Evolutionary conservation across 2,888 invertebrate species (phyloP).

Genomic region (Aleiodes alternator): DNA sequence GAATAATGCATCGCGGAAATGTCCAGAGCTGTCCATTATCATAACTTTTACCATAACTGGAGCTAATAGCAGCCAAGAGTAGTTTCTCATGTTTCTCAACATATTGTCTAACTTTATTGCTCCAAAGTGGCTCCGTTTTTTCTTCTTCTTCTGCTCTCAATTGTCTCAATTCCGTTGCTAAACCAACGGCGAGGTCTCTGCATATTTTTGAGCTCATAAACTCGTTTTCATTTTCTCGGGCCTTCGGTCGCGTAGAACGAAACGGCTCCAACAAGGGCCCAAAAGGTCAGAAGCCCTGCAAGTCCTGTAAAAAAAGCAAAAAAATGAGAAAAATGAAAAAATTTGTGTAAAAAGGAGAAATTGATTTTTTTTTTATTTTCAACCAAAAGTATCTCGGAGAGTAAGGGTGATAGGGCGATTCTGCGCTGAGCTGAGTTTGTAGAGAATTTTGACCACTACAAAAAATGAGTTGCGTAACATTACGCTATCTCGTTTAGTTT

Average conservation of each 20-base stretch:
- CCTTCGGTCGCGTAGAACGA: constrained; percentile 82
- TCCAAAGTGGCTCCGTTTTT: constrained; percentile 79
- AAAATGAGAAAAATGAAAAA: neutral
- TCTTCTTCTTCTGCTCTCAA: constrained; percentile 75
- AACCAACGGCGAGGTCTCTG: constrained; percentile 81
- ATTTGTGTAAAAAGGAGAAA: no score
- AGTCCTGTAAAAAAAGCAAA: constrained; percentile 74
- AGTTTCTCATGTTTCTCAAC: constrained; percentile 78
- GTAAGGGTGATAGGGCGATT: no score
- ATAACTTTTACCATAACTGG: constrained; percentile 78
- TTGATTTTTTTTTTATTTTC: no score
- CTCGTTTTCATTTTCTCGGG: constrained; percentile 79
- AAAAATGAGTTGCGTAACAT: no score
- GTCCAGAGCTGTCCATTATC: constrained; percentile 81
- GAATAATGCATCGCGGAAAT: constrained; percentile 82
- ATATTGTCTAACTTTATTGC: constrained; percentile 78
- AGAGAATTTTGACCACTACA: no score
- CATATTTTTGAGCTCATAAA: constrained; percentile 77
- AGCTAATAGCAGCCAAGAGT: constrained; percentile 78
- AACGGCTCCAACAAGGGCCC: constrained; percentile 81
- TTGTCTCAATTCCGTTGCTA: constrained; percentile 82
- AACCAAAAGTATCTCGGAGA: neutral
- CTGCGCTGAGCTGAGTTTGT: no score
- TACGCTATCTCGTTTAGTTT: no score
- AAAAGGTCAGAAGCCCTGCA: constrained; percentile 78